Evolutionary conservation across 2,113 vertebrate genomes (phyloP).

Genomic region (Chaetura pelagica): DNA sequence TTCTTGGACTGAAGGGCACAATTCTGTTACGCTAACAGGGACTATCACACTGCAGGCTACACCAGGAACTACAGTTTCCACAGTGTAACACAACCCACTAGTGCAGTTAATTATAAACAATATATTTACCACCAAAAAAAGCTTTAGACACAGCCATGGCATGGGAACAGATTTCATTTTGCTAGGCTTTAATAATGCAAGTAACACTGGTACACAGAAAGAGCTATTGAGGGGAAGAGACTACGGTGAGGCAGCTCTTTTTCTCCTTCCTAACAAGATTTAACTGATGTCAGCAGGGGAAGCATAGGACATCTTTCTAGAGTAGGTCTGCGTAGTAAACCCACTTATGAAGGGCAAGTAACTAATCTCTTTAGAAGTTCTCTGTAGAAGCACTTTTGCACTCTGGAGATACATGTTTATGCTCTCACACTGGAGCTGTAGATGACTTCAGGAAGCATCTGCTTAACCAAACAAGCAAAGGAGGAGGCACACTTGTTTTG

Average conservation of each 20-base stretch:
- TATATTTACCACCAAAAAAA: neutral
- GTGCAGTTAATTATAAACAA: neutral
- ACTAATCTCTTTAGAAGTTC: neutral
- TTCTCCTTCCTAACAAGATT: conserved; percentile 10
- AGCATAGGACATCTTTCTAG: neutral
- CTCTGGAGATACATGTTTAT: neutral
- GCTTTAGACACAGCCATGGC: neutral
- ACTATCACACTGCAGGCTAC: neutral
- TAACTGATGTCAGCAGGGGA: conserved; percentile 15
- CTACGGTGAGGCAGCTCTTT: conserved; percentile 2
- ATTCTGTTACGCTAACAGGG: neutral
- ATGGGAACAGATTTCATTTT: neutral
- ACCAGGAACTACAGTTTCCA: neutral
- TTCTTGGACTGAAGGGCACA: neutral
- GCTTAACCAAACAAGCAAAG: neutral
- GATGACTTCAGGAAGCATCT: conserved; percentile 10
- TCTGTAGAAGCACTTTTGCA: conserved; percentile 11
- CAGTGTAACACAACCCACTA: neutral
- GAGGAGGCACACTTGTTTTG: conserved; percentile 3
- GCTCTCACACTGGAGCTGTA: neutral
- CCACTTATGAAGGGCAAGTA: neutral
- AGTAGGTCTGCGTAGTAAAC: neutral
- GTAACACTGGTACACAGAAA: neutral
- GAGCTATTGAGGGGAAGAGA: neutral
- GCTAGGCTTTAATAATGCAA: neutral